These are phyloP conservation scores for Drosophila merina DNA, from an alignment of 2,888 invertebrate genomes.

Conservation along the genomic window DNA sequence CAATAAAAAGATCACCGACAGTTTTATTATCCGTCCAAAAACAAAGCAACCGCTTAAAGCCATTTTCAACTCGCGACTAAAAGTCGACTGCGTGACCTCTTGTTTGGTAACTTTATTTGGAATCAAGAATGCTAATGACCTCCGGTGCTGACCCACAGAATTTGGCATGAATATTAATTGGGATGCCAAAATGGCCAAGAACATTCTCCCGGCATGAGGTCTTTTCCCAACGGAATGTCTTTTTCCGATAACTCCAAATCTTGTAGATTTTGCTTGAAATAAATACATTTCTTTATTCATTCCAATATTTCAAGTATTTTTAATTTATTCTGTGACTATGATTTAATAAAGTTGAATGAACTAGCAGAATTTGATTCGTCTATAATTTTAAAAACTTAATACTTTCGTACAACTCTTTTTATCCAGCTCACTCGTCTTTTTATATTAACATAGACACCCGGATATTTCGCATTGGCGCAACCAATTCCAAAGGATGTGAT, in stretches of 20 bases:
- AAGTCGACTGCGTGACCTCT: conserved; percentile 31
- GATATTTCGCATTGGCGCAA: conserved; percentile 41
- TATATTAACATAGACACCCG: conserved; percentile 53
- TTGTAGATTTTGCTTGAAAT: no score
- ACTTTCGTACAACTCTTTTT: background rate
- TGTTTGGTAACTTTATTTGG: background rate
- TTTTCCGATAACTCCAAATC: no score
- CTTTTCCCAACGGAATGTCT: no score
- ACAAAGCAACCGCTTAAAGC: conserved; percentile 17
- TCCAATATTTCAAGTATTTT: no score
- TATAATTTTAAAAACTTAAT: background rate
- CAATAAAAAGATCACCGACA: conserved; percentile 18
- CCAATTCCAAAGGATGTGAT: conserved; percentile 66
- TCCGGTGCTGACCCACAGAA: conserved; percentile 14
- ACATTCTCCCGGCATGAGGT: no score
- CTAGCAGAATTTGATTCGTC: background rate
- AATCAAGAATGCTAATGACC: conserved; percentile 38
- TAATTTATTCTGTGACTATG: background rate
- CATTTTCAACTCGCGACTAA: conserved; percentile 19
- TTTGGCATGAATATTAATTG: conserved; percentile 24
- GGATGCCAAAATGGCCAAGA: background rate
- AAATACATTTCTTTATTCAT: no score
- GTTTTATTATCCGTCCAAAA: conserved; percentile 25
- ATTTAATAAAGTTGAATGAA: background rate
- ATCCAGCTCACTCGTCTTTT: conserved; percentile 42